phyloP scores from a whole-genome alignment of 2,888 invertebrate species.

The Cerastis leucographa region DNA sequence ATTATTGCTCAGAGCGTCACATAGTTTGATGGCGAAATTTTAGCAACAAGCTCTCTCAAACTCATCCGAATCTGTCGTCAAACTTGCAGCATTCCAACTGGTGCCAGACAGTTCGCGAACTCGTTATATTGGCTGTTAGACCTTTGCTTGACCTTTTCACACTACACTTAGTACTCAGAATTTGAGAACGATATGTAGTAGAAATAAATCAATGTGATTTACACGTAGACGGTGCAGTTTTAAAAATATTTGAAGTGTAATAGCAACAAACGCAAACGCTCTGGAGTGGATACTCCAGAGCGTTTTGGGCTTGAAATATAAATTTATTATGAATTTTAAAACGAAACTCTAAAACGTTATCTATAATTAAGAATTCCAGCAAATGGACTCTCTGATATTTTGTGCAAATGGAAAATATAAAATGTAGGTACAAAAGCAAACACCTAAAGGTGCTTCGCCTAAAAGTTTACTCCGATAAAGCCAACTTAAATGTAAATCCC shows the following conservation, averaged over 20 bases:
- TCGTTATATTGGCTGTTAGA: slow-evolving; percentile 78
- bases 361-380: slow-evolving; percentile 7
- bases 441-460: slow-evolving; percentile 38
- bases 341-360: background rate
- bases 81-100: slow-evolving; percentile 79
- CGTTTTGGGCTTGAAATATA: background rate
- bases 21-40: slow-evolving; percentile 72
- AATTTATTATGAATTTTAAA: background rate
- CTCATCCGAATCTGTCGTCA: slow-evolving; percentile 77
- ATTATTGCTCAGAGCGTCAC: slow-evolving; percentile 60
- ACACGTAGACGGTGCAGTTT: background rate
- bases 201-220: slow-evolving; percentile 2
- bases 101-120: slow-evolving; percentile 76
- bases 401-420: slow-evolving; percentile 24
- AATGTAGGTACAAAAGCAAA: slow-evolving; percentile 46
- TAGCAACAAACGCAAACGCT: background rate
- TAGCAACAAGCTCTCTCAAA: slow-evolving; percentile 65
- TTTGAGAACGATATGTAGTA: slow-evolving; percentile 6
- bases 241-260: background rate
- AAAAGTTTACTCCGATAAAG: slow-evolving; percentile 52
- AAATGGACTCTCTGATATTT: slow-evolving; percentile 30
- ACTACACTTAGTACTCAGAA: slow-evolving; percentile 49
- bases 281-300: too few relatives aligned
- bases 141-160: slow-evolving; percentile 70
- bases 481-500: slow-evolving; percentile 67